phyloP scores from a whole-genome alignment of 1,140 invertebrate genomes.

The Laupala kohalensis region DNA sequence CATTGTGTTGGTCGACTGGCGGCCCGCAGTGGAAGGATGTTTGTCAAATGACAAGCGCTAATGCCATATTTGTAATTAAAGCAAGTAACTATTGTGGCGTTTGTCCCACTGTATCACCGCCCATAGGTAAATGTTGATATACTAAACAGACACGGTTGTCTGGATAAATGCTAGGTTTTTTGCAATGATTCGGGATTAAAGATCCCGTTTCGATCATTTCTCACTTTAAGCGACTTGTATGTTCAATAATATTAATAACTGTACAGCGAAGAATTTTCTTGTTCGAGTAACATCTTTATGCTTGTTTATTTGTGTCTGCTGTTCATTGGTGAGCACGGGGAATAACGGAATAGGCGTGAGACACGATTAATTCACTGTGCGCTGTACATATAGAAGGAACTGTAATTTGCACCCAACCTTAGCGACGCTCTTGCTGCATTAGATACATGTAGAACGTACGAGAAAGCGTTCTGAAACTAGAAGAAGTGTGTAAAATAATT shows the following conservation, averaged over 20 bases:
- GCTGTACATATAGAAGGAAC: not conserved
- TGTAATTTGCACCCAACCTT: not conserved
- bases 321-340: not conserved
- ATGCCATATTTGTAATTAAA: not conserved
- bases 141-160: too few relatives aligned
- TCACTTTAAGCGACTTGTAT: too few relatives aligned
- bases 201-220: too few relatives aligned
- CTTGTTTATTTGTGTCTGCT: not conserved
- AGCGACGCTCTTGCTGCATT: too few relatives aligned
- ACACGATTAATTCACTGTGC: not conserved
- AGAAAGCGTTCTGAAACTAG: too few relatives aligned
- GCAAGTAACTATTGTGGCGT: not conserved
- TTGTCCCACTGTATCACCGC: not conserved
- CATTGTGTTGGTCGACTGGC: not conserved
- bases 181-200: too few relatives aligned
- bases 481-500: too few relatives aligned
- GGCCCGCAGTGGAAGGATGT: not conserved
- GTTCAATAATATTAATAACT: too few relatives aligned
- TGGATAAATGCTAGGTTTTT: too few relatives aligned
- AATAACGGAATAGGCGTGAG: not conserved
- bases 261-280: too few relatives aligned
- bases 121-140: not conserved
- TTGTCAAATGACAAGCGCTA: not conserved
- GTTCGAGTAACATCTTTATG: too few relatives aligned
- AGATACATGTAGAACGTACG: too few relatives aligned